phyloP scores from a whole-genome alignment of 2,113 vertebrate species.

The Cyanoderma ruficeps region DNA sequence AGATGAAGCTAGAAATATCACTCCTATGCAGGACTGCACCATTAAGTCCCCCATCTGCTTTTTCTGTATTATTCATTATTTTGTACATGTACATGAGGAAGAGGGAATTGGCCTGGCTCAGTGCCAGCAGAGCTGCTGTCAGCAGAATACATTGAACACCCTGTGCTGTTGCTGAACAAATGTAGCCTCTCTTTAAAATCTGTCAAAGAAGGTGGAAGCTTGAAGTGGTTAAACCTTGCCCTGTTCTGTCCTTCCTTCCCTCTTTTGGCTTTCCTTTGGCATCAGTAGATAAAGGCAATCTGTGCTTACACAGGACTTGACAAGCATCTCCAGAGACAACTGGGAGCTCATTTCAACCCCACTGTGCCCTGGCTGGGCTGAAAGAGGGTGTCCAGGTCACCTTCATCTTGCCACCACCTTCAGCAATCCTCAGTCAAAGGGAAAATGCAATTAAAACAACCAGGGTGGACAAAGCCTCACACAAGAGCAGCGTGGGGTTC shows the following conservation, averaged over 20 bases:
- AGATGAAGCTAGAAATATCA: neutral
- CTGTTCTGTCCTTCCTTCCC: neutral
- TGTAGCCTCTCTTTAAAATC: neutral
- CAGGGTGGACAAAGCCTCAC: neutral
- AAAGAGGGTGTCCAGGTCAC: neutral
- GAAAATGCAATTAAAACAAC: neutral
- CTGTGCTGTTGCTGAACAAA: neutral
- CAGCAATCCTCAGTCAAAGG: neutral
- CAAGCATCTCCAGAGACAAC: neutral
- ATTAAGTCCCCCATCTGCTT: neutral
- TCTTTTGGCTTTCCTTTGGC: neutral
- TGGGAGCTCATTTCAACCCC: neutral
- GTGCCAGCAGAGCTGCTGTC: neutral
- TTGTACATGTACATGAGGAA: rapidly evolving
- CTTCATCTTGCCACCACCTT: neutral
- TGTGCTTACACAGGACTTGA: neutral
- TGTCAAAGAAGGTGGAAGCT: neutral
- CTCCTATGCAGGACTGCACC: neutral
- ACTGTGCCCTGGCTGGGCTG: neutral
- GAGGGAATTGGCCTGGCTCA: neutral
- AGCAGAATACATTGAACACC: neutral
- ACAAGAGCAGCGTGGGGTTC: neutral
- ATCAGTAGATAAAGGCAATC: neutral
- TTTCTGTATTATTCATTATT: neutral
- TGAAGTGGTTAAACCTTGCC: neutral